Percentiles rank a stretch among this genome's conserved stretches.
Evolutionary conservation across 2,888 invertebrate species (phyloP).

Genomic region (Parnassius apollo): DNA sequence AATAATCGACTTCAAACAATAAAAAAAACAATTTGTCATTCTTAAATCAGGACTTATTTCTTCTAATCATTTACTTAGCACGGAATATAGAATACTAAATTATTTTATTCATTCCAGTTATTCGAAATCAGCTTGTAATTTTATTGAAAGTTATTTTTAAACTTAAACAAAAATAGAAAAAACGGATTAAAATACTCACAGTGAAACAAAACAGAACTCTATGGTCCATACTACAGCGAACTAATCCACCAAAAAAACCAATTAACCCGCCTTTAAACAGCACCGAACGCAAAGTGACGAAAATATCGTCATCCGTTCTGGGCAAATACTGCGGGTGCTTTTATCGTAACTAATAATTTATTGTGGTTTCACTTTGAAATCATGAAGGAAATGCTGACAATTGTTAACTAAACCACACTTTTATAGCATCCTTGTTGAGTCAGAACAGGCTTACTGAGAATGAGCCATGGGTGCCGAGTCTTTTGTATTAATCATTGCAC

Average conservation of each 20-base stretch:
- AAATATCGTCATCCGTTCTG: background rate
- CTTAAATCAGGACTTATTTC: no score
- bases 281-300: slow-evolving; percentile 7
- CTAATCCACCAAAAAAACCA: slow-evolving; percentile 11
- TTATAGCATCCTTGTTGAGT: slow-evolving; percentile 25
- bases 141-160: background rate
- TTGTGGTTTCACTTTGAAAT: slow-evolving; percentile 20
- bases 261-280: slow-evolving; percentile 16
- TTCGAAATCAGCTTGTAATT: no score
- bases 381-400: slow-evolving; percentile 13
- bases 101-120: no score
- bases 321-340: slow-evolving; percentile 37
- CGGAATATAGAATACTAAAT: no score
- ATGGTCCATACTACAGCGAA: slow-evolving; percentile 8
- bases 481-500: slow-evolving; percentile 15
- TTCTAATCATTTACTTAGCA: no score
- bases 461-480: slow-evolving; percentile 7
- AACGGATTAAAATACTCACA: slow-evolving; percentile 7
- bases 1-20: no score
- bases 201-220: slow-evolving; percentile 12
- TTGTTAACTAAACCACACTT: slow-evolving; percentile 1
- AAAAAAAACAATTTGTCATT: no score
- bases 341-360: slow-evolving; percentile 12
- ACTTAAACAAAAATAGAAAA: background rate
- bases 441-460: slow-evolving; percentile 6